Evolutionary conservation across 2,113 vertebrate species (phyloP), one percentile per base, ranked within the genome.

Genomic region (Pseudonaja textilis): DNA sequence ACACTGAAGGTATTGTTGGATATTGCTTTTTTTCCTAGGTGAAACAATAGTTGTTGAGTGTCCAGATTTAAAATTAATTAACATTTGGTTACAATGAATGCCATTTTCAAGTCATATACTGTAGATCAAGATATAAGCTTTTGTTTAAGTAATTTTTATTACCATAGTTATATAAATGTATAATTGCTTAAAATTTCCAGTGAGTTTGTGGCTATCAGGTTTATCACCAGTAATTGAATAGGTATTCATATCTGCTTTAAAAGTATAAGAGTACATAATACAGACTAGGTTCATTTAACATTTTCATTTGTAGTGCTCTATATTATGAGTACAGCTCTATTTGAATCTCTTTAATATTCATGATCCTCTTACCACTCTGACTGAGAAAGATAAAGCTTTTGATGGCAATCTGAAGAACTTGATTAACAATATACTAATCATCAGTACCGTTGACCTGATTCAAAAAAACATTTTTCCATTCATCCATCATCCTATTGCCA

Each of bases 341-440:
- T 98, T 98, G 97, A 98, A 98, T 98, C 95, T 97, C 96, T 97
- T 98, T 98, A 98, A 98, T 98, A 98, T 98, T 98, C 98, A 98
- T 98, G 97, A 98, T 97, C 96, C 97, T 97, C 97, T 98, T 97
- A 97, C 98, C 96, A 98, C 97, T 96, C 97, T 97, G 97, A 97
- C 97, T 96, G 96, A 98, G 98, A 97, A 96, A 98, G 97, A 97
- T 97, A 98, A 98, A 97, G 98, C 97, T 97, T 98, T 98, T 98
- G 98, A 98, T 98, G 97, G 97, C 97, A 98, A 98, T 98, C 97
- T 98, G 96, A 97, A 97, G 98, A 98, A 98, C 98, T 97, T 98
- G 98, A 98, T 98, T 98, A 98, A 98, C 98, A 98, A 98, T 98
- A 97, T 97, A 97, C 98, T 98, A 98, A 98, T 98, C 98, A 98